A percentile compares a stretch with the other conserved stretches of the same genome.
Conservation (phyloP, 92 coral and sea anemone genomes). For the Palythoa grandiflora region DNA sequence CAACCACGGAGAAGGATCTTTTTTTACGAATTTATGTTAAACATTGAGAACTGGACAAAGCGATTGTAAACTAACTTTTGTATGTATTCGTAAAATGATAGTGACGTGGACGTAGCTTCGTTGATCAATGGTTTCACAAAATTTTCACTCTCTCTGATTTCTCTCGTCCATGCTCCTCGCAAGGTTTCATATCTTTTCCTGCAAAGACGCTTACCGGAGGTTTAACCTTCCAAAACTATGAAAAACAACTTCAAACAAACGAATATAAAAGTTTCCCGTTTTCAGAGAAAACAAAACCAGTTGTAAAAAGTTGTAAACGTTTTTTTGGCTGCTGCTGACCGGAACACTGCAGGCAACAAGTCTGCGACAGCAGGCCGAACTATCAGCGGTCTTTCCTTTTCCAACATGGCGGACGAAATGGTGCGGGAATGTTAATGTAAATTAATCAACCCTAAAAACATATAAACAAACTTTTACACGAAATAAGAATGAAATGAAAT, state of each 20-base stretch:
- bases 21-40: not conserved
- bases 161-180: not conserved
- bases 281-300: not conserved
- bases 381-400: not conserved
- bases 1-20: not conserved
- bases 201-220: not conserved
- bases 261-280: not conserved
- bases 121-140: not conserved
- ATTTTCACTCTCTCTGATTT: not conserved
- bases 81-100: not conserved
- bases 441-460: too few species aligned
- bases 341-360: not conserved
- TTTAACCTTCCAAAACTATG: not conserved
- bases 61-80: too few species aligned
- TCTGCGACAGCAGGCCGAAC: not conserved
- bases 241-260: not conserved
- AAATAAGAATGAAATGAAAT: too few species aligned
- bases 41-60: not conserved
- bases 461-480: too few species aligned
- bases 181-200: not conserved
- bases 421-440: not conserved
- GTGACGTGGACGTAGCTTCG: conserved; percentile 23
- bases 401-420: conserved; percentile 22
- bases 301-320: not conserved
- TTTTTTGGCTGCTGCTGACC: not conserved